phyloP scores from a whole-genome alignment of 2,888 invertebrate species.

The Hofmannophila pseudospretella region DNA sequence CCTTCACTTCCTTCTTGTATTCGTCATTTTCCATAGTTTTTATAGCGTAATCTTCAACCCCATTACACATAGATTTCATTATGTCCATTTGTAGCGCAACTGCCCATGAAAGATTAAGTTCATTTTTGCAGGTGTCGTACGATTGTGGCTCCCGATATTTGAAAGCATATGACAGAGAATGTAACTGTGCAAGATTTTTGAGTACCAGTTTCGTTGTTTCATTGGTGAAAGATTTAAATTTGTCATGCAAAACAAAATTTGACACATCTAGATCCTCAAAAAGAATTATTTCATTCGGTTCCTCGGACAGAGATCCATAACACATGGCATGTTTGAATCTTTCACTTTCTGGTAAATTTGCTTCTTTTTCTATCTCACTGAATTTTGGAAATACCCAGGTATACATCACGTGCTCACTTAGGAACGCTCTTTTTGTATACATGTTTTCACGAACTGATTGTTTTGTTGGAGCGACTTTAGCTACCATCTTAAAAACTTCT shows the following conservation, averaged over 20 bases:
- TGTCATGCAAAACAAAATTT: slow-evolving; percentile 34
- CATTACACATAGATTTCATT: slow-evolving; percentile 6
- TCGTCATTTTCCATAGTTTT: slow-evolving; percentile 23
- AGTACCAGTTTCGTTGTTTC: too few relatives aligned
- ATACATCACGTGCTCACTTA: too few relatives aligned
- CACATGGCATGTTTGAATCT: too few relatives aligned
- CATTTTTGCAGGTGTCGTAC: slow-evolving; percentile 18
- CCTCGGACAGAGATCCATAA: slow-evolving; percentile 30
- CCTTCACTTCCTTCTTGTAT: slow-evolving; percentile 21
- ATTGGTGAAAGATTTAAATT: slow-evolving; percentile 28
- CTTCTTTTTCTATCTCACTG: slow-evolving; percentile 30
- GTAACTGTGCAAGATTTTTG: slow-evolving; percentile 36
- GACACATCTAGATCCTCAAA: slow-evolving; percentile 37
- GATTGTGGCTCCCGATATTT: slow-evolving; percentile 32
- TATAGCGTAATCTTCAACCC: slow-evolving; percentile 15
- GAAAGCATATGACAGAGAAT: slow-evolving; percentile 41
- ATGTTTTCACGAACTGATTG: too few relatives aligned
- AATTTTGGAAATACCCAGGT: slow-evolving; percentile 22
- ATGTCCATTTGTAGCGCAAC: background rate
- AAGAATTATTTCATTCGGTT: slow-evolving; percentile 35
- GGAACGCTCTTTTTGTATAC: too few relatives aligned
- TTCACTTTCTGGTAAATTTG: too few relatives aligned
- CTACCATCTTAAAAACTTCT: too few relatives aligned
- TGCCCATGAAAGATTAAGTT: background rate
- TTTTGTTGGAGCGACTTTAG: too few relatives aligned